phyloP scores from a whole-genome alignment of 2,888 invertebrate species.

The Dasypolia templi region DNA sequence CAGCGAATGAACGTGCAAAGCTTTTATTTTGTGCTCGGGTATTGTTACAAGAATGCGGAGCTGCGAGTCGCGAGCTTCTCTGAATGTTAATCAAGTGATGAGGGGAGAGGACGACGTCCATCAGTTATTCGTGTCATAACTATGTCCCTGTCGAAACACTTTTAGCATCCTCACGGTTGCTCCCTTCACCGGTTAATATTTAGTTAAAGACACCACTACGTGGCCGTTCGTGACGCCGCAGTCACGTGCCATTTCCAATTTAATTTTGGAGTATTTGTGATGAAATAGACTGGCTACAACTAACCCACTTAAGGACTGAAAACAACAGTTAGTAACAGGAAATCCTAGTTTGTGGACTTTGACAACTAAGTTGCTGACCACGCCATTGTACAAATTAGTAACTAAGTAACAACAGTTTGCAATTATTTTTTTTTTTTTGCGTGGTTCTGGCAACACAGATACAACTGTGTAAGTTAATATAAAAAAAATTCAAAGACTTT shows the following conservation, averaged over 20 bases:
- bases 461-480: constrained; percentile 3
- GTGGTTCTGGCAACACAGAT: constrained; percentile 17
- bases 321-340: constrained; percentile 69
- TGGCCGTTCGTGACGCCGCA: constrained; percentile 9
- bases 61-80: constrained; percentile 80
- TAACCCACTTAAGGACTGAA: constrained; percentile 66
- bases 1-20: constrained; percentile 85
- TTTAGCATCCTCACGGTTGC: constrained; percentile 68
- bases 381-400: constrained; percentile 50
- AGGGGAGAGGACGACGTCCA: constrained; percentile 82
- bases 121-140: constrained; percentile 87
- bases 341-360: constrained; percentile 72
- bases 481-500: constrained; percentile 17
- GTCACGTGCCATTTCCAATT: constrained; percentile 61
- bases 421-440: constrained; percentile 32
- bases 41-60: constrained; percentile 87
- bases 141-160: constrained; percentile 80
- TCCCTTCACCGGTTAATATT: constrained; percentile 62
- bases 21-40: constrained; percentile 87
- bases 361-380: constrained; percentile 68
- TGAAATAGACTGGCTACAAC: constrained; percentile 59
- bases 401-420: constrained; percentile 37
- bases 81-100: constrained; percentile 88
- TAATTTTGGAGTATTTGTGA: constrained; percentile 54
- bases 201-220: constrained; percentile 28